Base-by-base conservation (phyloP, 2,888 invertebrate species). In the Toxonevra muliebris region DNA sequence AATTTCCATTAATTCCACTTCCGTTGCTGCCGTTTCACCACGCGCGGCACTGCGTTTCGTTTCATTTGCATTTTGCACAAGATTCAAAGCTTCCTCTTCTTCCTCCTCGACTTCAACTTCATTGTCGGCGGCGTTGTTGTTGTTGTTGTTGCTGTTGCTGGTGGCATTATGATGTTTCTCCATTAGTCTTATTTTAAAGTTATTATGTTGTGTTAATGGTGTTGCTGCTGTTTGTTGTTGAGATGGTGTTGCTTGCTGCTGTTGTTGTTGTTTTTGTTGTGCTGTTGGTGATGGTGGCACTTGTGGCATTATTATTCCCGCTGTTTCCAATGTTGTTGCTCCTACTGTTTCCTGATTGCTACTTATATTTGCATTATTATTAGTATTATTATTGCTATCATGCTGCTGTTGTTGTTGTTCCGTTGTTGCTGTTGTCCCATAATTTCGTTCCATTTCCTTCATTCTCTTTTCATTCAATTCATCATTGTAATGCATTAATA, bases 401-500 rank as follows among this genome's bases (percentile, higher is more conserved):
- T n/a, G n/a, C n/a, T n/a, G n/a, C n/a, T n/a, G n/a, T n/a, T 30
- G 30, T 30, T 70, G 70, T 70, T 74, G 73, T 74, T 64, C 75
- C 74, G 71, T 61, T 72, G 71, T 73, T 71, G 72, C 71, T 70
- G 57, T 70, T 74, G 19, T 75, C 75, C 65, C 2, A 72, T 79
- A 55, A 80, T 77, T 41, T 78, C 76, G 61, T 65, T 72, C 71
- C 62, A 69, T 65, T 69, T 84, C 84, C 71, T 80, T 78, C 20
- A 79, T 62, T 0, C 82, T 79, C 74, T 86, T 86, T 72, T 85
- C 85, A 62, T 81, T 81, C 68, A 80, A 65, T 58, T 84, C 83
- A 40, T 81, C 79, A 73, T 80, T 84, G 72, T 84, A 84, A 73
- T 85, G 84, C 80, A 84, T 83, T 67, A 84, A 74, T 60, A 84